phyloP scores from a whole-genome alignment of 2,797 vertebrate species.

The Carcharodon carcharias region DNA sequence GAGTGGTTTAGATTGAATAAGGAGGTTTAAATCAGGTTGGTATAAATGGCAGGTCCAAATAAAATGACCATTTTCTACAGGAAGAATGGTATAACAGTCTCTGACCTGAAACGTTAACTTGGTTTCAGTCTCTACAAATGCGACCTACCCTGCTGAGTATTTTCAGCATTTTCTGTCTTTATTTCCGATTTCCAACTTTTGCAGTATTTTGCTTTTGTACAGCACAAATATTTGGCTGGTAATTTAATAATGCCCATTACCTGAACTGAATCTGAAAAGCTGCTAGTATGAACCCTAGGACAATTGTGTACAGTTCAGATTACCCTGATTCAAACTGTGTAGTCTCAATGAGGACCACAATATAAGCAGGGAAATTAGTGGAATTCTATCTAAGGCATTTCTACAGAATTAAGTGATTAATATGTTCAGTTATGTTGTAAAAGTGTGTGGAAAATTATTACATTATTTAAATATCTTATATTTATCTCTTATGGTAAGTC shows the following conservation, averaged over 20 bases:
- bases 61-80: neutral
- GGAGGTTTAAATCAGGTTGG: neutral
- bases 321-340: neutral
- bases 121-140: neutral
- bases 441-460: neutral
- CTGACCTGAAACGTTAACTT: neutral
- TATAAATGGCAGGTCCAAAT: neutral
- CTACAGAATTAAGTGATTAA: neutral
- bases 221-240: neutral
- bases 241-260: neutral
- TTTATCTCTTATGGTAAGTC: neutral
- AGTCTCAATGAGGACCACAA: neutral
- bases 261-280: neutral
- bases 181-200: neutral
- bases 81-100: neutral
- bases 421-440: neutral
- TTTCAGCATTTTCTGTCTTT: neutral
- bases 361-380: neutral
- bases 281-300: neutral
- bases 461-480: neutral
- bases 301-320: neutral
- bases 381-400: neutral
- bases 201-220: neutral
- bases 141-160: neutral
- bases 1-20: neutral